Percentiles rank a stretch among this genome's conserved stretches.
Conservation (phyloP, 2,113 vertebrate species). For the Pelusios castaneus region DNA sequence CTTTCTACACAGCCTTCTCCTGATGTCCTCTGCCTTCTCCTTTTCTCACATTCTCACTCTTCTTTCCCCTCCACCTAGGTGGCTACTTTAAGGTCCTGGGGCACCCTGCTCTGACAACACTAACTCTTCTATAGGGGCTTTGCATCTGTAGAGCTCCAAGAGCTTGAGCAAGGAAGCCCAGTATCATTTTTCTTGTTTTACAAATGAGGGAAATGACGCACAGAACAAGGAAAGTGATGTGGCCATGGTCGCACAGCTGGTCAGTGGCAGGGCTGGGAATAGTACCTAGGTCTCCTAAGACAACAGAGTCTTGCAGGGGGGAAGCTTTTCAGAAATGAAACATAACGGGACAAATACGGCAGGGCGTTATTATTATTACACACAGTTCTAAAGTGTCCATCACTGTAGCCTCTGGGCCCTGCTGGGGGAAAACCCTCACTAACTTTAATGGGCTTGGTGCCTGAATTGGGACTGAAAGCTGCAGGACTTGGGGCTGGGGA, state of each 20-base stretch:
- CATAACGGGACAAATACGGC: neutral
- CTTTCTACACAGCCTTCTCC: neutral
- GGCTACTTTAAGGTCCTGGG: neutral
- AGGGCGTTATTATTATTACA: neutral
- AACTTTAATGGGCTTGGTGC: neutral
- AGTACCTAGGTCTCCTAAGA: neutral
- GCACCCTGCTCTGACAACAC: neutral
- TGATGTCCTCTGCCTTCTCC: neutral
- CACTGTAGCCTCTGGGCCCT: neutral
- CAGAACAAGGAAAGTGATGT: accelerated
- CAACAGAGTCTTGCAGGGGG: no score
- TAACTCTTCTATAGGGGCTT: neutral
- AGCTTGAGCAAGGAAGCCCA: neutral
- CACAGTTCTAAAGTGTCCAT: neutral
- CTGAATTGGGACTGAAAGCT: neutral
- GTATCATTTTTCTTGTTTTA: neutral
- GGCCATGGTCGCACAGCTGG: neutral
- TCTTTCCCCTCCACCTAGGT: neutral
- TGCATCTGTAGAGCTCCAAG: neutral
- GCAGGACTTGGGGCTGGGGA: neutral
- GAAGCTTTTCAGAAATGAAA: neutral
- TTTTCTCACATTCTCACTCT: neutral
- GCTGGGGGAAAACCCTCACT: neutral
- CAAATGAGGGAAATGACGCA: neutral
- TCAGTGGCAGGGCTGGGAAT: neutral